These are phyloP conservation scores for Lumbricus terrestris DNA, from an alignment of 2,888 invertebrate species.

Conservation along the genomic window DNA sequence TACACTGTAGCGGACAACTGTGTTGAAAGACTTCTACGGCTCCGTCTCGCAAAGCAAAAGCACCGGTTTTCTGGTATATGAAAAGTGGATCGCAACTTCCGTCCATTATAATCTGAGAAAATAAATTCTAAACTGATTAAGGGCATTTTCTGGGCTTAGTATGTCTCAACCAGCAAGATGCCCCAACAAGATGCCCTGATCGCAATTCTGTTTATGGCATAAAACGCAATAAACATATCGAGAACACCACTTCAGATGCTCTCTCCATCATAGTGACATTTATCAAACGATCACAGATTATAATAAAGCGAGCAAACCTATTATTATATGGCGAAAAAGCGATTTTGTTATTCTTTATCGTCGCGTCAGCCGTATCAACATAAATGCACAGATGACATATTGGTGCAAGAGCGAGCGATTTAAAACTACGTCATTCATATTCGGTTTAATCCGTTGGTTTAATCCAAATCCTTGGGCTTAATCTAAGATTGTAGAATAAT, in stretches of 20 bases:
- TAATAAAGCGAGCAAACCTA: background rate
- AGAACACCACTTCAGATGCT: background rate
- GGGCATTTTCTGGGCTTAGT: background rate
- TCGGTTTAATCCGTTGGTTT: too few species aligned
- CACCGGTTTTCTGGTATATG: background rate
- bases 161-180: too few species aligned
- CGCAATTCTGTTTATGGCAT: background rate
- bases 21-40: background rate
- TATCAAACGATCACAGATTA: background rate
- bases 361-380: background rate
- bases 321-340: background rate
- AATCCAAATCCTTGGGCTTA: too few species aligned
- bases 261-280: background rate
- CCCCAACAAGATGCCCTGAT: background rate
- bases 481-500: too few species aligned
- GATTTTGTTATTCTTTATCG: slow-evolving; percentile 3
- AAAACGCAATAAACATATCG: background rate
- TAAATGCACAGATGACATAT: background rate
- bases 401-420: background rate
- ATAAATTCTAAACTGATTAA: background rate
- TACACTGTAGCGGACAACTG: background rate
- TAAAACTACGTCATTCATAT: background rate
- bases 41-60: background rate
- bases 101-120: background rate
- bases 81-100: background rate